Base-by-base conservation (phyloP, 2,888 invertebrate species). In the Cephus runcator region DNA sequence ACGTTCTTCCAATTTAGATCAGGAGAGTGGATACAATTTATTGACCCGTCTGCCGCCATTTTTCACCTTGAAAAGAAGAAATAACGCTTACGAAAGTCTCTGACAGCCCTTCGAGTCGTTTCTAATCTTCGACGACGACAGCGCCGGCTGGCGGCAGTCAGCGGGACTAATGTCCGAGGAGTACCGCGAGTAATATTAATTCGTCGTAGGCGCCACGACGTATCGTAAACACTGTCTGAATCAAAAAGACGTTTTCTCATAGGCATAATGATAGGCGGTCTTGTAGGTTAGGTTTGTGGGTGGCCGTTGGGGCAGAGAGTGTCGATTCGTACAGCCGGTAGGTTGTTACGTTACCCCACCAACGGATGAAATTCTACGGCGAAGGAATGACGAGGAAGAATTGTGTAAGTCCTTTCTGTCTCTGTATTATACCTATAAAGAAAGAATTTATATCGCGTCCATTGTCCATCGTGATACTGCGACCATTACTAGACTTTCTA, bases 401-500 rank as follows among this genome's bases (percentile, higher is more conserved):
- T 56, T 56, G 40, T 15, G 6, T 15, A 23, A 56, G 40, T 23
- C 40, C 40, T 40, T 23, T 23, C 6, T 56, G 9, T 56, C 40
- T 40, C 40, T 23, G 9, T 6, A 56, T 56, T 15, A 56, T 56
- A 56, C 15, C 40, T 15, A 40, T 40, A 71, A 71, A 71, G 31
- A 71, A 15, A 71, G 31, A 71, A 71, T 71, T 31, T 71, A 12
- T 40, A 71, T 77, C 73, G 73, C 6, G 34, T 68, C 76, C 73
- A 73, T 77, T 77, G 77, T 77, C 31, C 34, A 36, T 69, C 75
- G 11, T 12, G 74, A 77, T 73, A 73, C 73, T 68, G 23, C 35
- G 34, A 74, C 33, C 73, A 73, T 71, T 73, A 68, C 12, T 36
- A 23, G 34, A 34, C 77, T 77, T 77, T 77, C 77, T 77, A 77